Conservation (phyloP, 1,140 invertebrate genomes). For the Drosophila funebris region DNA sequence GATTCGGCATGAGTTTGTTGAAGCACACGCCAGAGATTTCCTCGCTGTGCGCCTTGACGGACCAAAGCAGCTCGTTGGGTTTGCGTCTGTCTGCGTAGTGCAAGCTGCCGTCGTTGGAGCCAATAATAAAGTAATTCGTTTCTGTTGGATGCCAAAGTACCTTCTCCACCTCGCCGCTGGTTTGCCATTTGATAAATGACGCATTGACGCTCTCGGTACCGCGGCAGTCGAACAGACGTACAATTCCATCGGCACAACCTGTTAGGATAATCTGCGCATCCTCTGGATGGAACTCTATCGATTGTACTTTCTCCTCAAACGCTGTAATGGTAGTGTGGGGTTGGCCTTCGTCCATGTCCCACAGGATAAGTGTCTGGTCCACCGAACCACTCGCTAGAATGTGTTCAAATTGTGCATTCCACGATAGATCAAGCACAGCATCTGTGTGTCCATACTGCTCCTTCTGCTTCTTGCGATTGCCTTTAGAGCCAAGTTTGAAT, state of each 20-base stretch:
- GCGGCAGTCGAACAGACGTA: conserved; percentile 92
- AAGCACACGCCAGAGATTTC: conserved; percentile 89
- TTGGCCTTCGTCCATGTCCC: conserved; percentile 93
- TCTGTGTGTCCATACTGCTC: conserved; percentile 92
- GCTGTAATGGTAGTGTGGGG: conserved; percentile 89
- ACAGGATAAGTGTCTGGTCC: conserved; percentile 94
- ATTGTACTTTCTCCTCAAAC: conserved; percentile 93
- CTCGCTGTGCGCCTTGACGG: conserved; percentile 90
- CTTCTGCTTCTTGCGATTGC: conserved; percentile 89
- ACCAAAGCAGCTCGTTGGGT: conserved; percentile 89
- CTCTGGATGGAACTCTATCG: conserved; percentile 93
- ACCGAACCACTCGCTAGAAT: conserved; percentile 96
- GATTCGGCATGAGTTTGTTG: conserved; percentile 68
- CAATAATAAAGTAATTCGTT: conserved; percentile 86
- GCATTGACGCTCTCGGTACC: conserved; percentile 84
- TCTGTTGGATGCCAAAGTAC: conserved; percentile 90
- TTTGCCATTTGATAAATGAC: conserved; percentile 88
- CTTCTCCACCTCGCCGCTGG: conserved; percentile 93
- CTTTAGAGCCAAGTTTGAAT: conserved; percentile 90
- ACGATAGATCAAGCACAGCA: conserved; percentile 95
- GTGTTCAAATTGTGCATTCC: conserved; percentile 93
- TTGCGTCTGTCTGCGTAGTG: conserved; percentile 91
- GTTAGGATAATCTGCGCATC: conserved; percentile 92
- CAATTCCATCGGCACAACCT: conserved; percentile 88
- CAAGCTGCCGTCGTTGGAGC: conserved; percentile 91